Percentiles rank a stretch among this genome's conserved stretches.
Evolutionary conservation across 2,888 invertebrate genomes (phyloP).

Genomic region (Sceliomorpha sp.): DNA sequence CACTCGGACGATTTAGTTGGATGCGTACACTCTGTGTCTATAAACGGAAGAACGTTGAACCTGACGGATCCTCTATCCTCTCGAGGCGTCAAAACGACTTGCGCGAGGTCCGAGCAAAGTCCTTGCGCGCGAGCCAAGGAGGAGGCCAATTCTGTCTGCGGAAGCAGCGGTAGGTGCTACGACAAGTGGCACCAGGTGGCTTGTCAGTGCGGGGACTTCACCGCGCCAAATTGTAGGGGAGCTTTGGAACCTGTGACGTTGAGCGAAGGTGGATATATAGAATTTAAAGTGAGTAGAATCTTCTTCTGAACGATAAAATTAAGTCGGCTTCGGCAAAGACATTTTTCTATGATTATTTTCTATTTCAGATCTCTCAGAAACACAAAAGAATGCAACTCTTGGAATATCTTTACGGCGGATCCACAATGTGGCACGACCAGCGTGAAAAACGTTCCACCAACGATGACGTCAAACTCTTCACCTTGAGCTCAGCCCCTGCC

Average conservation of each 20-base stretch:
- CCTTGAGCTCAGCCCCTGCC: conserved; percentile 80
- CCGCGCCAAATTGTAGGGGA: conserved; percentile 89
- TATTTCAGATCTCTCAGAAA: conserved; percentile 86
- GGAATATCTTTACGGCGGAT: conserved; percentile 88
- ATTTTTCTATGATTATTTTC: neutral
- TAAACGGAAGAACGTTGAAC: conserved; percentile 92
- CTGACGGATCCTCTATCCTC: conserved; percentile 88
- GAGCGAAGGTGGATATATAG: conserved; percentile 88
- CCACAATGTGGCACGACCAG: conserved; percentile 84
- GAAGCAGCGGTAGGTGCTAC: conserved; percentile 86
- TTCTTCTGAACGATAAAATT: neutral
- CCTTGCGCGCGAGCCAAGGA: conserved; percentile 82
- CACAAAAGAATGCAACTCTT: conserved; percentile 93
- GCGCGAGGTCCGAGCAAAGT: conserved; percentile 86
- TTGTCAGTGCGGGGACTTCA: conserved; percentile 86
- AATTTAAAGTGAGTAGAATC: conserved; percentile 82
- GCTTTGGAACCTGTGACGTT: conserved; percentile 91
- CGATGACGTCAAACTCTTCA: conserved; percentile 61
- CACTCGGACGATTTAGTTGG: conserved; percentile 96
- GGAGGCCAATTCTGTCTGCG: conserved; percentile 81
- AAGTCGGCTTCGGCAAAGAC: conserved; percentile 1
- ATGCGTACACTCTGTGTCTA: conserved; percentile 93
- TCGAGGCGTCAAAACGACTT: conserved; percentile 87
- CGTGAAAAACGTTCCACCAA: conserved; percentile 62
- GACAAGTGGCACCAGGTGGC: conserved; percentile 91